A percentile compares a stretch with the other conserved stretches of the same genome.
phyloP scores from a whole-genome alignment of 2,113 vertebrate genomes.

The Cromileptes altivelis region DNA sequence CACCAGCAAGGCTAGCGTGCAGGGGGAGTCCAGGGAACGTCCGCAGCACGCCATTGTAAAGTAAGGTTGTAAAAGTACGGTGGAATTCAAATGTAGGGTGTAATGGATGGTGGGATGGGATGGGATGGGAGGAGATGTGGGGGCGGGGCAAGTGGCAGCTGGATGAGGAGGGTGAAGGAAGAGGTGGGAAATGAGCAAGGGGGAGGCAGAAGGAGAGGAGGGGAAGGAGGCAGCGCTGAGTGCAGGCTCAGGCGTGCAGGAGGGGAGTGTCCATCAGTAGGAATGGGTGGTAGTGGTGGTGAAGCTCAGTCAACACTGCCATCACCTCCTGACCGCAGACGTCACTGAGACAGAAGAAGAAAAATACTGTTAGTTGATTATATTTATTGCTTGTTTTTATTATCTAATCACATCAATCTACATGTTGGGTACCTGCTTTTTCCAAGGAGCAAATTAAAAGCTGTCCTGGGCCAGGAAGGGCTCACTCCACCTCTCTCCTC shows the following conservation, averaged over 20 bases:
- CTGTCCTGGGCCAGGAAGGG: conserved; percentile 26
- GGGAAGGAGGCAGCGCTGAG: conserved; percentile 42
- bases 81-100: conserved; percentile 4
- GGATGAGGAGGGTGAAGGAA: conserved; percentile 16
- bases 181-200: conserved; percentile 38
- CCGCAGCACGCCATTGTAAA: conserved; percentile 82
- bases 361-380: background rate
- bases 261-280: conserved; percentile 57
- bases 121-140: conserved; percentile 17
- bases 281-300: conserved; percentile 48
- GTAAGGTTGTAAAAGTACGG: background rate
- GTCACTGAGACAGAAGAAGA: conserved; percentile 52
- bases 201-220: conserved; percentile 57
- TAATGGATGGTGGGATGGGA: conserved; percentile 17
- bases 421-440: conserved; percentile 45
- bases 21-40: conserved; percentile 87
- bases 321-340: conserved; percentile 66
- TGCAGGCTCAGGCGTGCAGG: conserved; percentile 49
- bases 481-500: conserved; percentile 46
- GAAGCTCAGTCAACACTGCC: conserved; percentile 66
- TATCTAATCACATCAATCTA: background rate
- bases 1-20: conserved; percentile 92
- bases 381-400: background rate
- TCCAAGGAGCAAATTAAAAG: conserved; percentile 48
- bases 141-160: conserved; percentile 1